These are phyloP conservation scores for Pungitius pungitius DNA, from an alignment of 2,113 vertebrate genomes.

Conservation along the genomic window DNA sequence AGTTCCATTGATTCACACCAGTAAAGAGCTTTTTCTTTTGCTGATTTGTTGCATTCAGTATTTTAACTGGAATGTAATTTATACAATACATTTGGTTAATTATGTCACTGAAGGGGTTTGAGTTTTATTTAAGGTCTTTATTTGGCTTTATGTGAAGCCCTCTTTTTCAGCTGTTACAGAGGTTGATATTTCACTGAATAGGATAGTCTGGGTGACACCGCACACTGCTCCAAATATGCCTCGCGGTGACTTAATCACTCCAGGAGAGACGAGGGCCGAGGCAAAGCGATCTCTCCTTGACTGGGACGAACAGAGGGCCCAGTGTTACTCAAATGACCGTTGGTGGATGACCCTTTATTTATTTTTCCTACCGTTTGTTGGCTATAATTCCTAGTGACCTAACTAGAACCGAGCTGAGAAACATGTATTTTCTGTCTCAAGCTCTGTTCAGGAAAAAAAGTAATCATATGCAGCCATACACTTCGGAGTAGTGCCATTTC, in stretches of 20 bases:
- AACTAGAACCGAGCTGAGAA: conserved; percentile 1
- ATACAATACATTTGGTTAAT: not conserved
- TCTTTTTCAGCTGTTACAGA: not conserved
- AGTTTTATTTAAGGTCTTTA: not conserved
- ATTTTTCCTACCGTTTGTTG: conserved; percentile 3
- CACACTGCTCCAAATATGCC: conserved; percentile 41
- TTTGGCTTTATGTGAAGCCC: not conserved
- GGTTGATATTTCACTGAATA: conserved; percentile 20
- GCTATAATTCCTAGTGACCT: conserved; percentile 34
- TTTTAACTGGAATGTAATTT: not conserved
- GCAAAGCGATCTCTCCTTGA: conserved; percentile 30
- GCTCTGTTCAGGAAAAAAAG: not conserved
- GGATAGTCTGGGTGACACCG: conserved; percentile 23
- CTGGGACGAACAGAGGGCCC: conserved; percentile 51
- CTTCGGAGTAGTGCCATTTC: not conserved
- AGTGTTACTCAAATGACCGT: conserved; percentile 53
- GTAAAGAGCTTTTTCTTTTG: not conserved
- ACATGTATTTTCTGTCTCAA: conserved; percentile 11
- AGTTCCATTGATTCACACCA: conserved; percentile 20
- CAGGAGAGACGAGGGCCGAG: conserved; percentile 20
- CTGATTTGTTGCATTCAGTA: conserved; percentile 10
- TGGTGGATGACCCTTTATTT: conserved; percentile 41
- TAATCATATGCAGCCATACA: not conserved
- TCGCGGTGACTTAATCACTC: conserved; percentile 35
- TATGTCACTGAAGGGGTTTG: not conserved